Conservation (phyloP, 1,140 invertebrate genomes). For the Proctacanthus coquilletti region DNA sequence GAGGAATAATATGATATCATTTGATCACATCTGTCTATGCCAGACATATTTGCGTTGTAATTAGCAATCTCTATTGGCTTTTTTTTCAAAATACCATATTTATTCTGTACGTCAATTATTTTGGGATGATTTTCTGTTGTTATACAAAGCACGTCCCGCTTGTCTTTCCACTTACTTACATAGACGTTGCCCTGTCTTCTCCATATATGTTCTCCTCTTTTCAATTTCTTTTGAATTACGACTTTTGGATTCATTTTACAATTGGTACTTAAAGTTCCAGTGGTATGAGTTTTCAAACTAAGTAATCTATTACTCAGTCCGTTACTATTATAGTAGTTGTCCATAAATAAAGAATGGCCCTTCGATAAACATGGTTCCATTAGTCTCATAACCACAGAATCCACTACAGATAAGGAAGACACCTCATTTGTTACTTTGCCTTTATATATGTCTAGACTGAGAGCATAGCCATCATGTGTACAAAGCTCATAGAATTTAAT, state of each 20-base stretch:
- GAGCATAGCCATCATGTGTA: conserved; percentile 17
- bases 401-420: conserved; percentile 2
- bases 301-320: conserved; percentile 12
- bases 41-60: conserved; percentile 12
- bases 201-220: conserved; percentile 14
- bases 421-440: conserved; percentile 8
- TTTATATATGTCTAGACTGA: conserved; percentile 17
- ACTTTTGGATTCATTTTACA: conserved; percentile 14
- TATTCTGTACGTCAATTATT: conserved; percentile 9
- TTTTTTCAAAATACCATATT: conserved; percentile 7
- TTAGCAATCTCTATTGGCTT: conserved; percentile 13
- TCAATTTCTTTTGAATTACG: conserved; percentile 10
- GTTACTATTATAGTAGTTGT: conserved; percentile 18
- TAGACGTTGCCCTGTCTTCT: conserved; percentile 10
- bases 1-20: conserved; percentile 12
- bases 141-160: conserved; percentile 16
- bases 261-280: conserved; percentile 15
- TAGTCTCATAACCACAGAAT: conserved; percentile 11
- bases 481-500: conserved; percentile 18
- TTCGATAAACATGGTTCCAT: conserved; percentile 14
- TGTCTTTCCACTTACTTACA: conserved; percentile 22
- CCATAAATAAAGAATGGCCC: conserved; percentile 19
- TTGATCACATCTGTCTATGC: conserved; percentile 12
- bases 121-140: conserved; percentile 11
- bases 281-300: conserved; percentile 12